Conservation (phyloP, 1,140 invertebrate species). For the Ostrea denselamellosa region DNA sequence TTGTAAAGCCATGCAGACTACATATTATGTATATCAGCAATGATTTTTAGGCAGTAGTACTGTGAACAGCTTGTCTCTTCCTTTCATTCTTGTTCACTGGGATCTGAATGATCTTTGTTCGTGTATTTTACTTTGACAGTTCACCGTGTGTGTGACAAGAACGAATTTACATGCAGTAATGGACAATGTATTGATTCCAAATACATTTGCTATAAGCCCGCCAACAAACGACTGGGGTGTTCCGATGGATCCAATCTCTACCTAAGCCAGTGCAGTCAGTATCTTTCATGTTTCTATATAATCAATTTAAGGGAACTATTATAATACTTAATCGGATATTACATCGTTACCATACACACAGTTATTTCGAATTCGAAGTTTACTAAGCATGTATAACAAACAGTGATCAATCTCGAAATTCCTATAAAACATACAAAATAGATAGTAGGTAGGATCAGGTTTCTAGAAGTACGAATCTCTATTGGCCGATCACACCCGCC, state of each 20-base stretch:
- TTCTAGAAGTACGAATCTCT: no score
- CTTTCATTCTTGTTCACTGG: neutral
- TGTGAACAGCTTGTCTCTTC: neutral
- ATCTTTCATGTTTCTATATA: neutral
- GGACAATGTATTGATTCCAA: conserved; percentile 73
- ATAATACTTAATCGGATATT: no score
- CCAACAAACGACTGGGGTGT: conserved; percentile 72
- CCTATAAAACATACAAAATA: no score
- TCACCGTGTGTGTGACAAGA: conserved; percentile 57
- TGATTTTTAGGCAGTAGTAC: neutral
- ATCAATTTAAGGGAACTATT: no score
- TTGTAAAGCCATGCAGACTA: neutral
- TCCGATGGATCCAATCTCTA: conserved; percentile 79
- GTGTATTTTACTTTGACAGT: conserved; percentile 44
- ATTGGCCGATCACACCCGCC: no score
- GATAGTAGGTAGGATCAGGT: no score
- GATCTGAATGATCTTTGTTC: neutral
- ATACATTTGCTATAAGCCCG: conserved; percentile 68
- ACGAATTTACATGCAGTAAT: conserved; percentile 75
- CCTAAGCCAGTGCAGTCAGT: neutral
- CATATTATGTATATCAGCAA: neutral
- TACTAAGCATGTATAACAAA: no score
- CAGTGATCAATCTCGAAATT: no score
- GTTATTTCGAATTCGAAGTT: no score
- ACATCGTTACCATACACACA: no score